Evolutionary conservation across 2,797 vertebrate species (phyloP).

Genomic region (Melanotaenia maccullochi): DNA sequence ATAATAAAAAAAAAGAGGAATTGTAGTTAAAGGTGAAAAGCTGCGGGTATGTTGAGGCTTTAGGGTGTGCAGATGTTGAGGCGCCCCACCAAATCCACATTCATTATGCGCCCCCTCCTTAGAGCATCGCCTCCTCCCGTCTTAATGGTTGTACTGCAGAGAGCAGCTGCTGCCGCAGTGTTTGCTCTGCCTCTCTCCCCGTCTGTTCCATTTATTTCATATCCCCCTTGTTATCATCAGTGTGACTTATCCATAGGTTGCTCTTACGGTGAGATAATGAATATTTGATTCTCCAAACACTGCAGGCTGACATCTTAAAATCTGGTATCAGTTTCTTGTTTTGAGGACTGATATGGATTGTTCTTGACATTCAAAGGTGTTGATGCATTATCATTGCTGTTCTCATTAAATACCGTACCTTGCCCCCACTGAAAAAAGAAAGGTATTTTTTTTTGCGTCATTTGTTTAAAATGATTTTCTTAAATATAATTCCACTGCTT

Average conservation of each 20-base stretch:
- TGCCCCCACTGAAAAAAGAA: neutral
- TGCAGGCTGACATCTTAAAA: conserved; percentile 25
- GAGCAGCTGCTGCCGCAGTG: conserved; percentile 78
- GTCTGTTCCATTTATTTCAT: conserved; percentile 60
- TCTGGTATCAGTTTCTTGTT: conserved; percentile 17
- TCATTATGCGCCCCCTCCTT: conserved; percentile 66
- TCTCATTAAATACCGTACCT: neutral
- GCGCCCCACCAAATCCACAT: conserved; percentile 60
- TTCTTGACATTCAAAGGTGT: conserved; percentile 26
- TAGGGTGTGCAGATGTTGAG: conserved; percentile 69
- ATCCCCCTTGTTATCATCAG: conserved; percentile 60
- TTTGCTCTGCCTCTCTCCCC: conserved; percentile 67
- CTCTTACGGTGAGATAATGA: conserved; percentile 44
- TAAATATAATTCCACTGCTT: conserved; percentile 21
- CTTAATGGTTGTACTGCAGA: conserved; percentile 74
- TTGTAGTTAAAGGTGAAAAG: conserved; percentile 13
- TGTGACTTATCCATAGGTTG: conserved; percentile 43
- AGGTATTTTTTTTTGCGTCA: neutral
- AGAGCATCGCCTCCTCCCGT: conserved; percentile 60
- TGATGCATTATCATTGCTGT: conserved; percentile 16
- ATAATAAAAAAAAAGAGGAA: neutral
- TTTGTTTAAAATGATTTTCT: neutral
- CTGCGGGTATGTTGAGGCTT: conserved; percentile 37
- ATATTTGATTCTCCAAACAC: conserved; percentile 37
- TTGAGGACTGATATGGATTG: conserved; percentile 12